Conservation (phyloP, 2,113 vertebrate genomes). For the Grallaria varia region DNA sequence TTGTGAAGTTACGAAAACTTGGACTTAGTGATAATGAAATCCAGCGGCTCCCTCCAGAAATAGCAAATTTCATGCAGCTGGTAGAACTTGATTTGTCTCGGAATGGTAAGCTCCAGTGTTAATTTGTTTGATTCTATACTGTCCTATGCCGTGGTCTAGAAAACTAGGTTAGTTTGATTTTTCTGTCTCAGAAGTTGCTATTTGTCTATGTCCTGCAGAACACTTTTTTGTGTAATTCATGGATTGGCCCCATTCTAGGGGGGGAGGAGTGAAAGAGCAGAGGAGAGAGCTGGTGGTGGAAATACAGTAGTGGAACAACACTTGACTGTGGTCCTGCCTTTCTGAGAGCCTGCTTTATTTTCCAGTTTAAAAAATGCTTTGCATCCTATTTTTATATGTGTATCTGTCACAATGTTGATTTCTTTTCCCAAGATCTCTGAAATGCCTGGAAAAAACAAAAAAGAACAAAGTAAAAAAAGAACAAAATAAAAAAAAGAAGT, state of each 20-base stretch:
- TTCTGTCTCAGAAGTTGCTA: neutral
- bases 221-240: neutral
- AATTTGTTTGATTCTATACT: neutral
- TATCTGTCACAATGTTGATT: neutral
- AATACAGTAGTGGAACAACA: neutral
- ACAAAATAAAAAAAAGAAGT: neutral
- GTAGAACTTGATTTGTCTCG: constrained; percentile 96
- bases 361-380: neutral
- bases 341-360: neutral
- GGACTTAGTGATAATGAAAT: constrained; percentile 98
- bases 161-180: neutral
- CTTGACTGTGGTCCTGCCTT: neutral
- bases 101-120: constrained; percentile 82
- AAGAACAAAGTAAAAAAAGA: neutral
- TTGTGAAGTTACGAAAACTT: constrained; percentile 94
- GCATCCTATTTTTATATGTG: neutral
- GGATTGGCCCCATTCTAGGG: neutral
- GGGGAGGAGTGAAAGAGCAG: neutral
- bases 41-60: constrained; percentile 92
- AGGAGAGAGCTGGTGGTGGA: neutral
- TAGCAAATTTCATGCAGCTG: constrained; percentile 96
- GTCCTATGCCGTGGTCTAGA: neutral
- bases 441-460: neutral
- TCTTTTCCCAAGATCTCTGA: neutral
- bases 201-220: neutral